Conservation (phyloP, 2,888 invertebrate genomes). For the Orthonychiurus folsomi region DNA sequence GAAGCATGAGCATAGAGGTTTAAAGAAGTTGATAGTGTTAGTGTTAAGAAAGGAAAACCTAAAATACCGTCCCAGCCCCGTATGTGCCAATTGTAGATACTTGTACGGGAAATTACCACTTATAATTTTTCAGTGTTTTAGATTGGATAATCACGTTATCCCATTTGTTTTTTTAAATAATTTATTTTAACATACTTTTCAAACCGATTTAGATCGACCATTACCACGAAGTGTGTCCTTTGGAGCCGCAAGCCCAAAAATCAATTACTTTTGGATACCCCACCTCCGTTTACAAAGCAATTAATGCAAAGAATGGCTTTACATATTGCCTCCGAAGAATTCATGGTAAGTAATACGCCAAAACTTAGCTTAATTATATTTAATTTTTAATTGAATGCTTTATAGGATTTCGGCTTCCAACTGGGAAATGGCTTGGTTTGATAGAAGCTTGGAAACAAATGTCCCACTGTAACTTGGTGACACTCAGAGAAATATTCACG, state of each 20-base stretch:
- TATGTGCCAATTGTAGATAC: no score
- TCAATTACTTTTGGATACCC: constrained; percentile 63
- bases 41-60: no score
- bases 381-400: constrained; percentile 6
- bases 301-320: constrained; percentile 74
- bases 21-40: no score
- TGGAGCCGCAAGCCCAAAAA: constrained; percentile 62
- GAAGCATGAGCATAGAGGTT: no score
- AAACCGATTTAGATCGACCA: no score
- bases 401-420: constrained; percentile 66
- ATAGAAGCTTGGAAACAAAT: constrained; percentile 93
- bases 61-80: no score
- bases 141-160: no score
- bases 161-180: no score
- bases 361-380: constrained; percentile 4
- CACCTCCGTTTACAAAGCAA: constrained; percentile 82
- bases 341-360: constrained; percentile 54
- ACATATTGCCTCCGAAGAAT: constrained; percentile 78
- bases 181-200: no score
- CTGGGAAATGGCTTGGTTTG: constrained; percentile 71
- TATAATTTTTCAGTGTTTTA: no score
- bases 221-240: constrained; percentile 75
- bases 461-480: constrained; percentile 88
- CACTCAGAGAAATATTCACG: constrained; percentile 82
- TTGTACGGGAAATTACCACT: no score